Conservation (phyloP, 2,888 invertebrate species). For the Clusia tigrina region DNA sequence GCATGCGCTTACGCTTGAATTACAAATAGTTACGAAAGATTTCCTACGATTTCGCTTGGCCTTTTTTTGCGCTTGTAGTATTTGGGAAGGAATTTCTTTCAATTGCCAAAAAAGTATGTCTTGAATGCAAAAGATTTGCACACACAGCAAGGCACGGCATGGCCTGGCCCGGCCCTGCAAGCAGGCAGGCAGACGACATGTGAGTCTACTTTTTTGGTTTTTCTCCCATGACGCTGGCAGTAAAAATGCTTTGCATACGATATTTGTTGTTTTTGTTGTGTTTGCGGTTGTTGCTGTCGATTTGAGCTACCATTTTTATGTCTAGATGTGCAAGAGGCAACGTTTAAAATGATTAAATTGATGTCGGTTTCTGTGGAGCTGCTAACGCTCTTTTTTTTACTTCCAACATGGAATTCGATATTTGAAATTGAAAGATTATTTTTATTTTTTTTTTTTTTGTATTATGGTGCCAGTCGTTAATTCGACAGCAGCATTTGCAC, state of each 20-base stretch:
- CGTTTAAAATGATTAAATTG: conserved; percentile 25
- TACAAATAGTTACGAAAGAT: conserved; percentile 61
- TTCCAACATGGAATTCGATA: no score
- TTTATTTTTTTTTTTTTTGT: not conserved
- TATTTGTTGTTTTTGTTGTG: no score
- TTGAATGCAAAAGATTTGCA: conserved; percentile 37
- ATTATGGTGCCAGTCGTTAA: not conserved
- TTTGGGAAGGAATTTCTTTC: not conserved
- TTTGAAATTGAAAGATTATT: not conserved
- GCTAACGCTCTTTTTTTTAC: not conserved
- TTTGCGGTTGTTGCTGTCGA: not conserved
- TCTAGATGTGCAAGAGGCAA: not conserved
- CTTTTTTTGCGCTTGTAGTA: conserved; percentile 24
- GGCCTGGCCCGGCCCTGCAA: no score
- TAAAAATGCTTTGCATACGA: conserved; percentile 25
- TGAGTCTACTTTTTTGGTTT: not conserved
- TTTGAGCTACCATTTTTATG: no score
- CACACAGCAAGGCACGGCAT: no score
- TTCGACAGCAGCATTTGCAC: not conserved
- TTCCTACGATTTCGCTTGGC: conserved; percentile 48
- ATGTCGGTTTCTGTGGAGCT: conserved; percentile 13
- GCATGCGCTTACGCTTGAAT: conserved; percentile 56
- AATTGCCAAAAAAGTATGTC: conserved; percentile 30
- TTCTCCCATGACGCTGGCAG: not conserved
- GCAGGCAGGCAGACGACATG: conserved; percentile 10